Conservation (phyloP, 2,888 invertebrate species). For the Alitta virens region DNA sequence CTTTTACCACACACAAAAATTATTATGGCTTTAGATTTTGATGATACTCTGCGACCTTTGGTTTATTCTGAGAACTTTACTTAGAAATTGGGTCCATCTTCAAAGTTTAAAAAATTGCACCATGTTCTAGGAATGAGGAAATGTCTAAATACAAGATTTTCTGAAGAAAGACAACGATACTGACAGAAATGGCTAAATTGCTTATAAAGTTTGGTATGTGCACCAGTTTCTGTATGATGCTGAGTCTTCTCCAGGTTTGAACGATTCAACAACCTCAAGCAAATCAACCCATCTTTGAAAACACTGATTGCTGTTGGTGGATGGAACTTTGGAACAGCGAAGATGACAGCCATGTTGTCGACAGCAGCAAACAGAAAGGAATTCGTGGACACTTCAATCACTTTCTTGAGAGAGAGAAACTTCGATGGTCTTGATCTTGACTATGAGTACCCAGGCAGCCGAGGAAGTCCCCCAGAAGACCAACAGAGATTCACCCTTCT, state of each 20-base stretch:
- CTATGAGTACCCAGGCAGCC: slow-evolving; percentile 80
- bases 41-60: too few relatives aligned
- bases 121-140: too few relatives aligned
- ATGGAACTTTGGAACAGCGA: slow-evolving; percentile 85
- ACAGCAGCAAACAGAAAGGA: slow-evolving; percentile 31
- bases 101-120: too few relatives aligned
- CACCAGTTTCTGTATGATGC: too few relatives aligned
- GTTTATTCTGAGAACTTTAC: too few relatives aligned
- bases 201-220: too few relatives aligned
- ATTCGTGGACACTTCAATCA: slow-evolving; percentile 37
- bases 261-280: slow-evolving; percentile 69
- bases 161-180: too few relatives aligned
- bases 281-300: slow-evolving; percentile 70
- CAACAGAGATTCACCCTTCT: slow-evolving; percentile 37
- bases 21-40: too few relatives aligned
- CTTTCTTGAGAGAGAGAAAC: slow-evolving; percentile 55
- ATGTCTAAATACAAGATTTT: too few relatives aligned
- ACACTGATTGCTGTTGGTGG: slow-evolving; percentile 86
- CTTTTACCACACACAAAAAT: too few relatives aligned
- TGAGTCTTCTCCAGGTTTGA: slow-evolving; percentile 70
- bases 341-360: slow-evolving; percentile 43
- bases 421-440: slow-evolving; percentile 87
- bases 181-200: too few relatives aligned
- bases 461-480: slow-evolving; percentile 47
- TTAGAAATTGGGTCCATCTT: too few relatives aligned